Evolutionary conservation across 2,797 vertebrate species (phyloP), one percentile per base, ranked within the genome.

Genomic region (Mormyrops attenuatus): DNA sequence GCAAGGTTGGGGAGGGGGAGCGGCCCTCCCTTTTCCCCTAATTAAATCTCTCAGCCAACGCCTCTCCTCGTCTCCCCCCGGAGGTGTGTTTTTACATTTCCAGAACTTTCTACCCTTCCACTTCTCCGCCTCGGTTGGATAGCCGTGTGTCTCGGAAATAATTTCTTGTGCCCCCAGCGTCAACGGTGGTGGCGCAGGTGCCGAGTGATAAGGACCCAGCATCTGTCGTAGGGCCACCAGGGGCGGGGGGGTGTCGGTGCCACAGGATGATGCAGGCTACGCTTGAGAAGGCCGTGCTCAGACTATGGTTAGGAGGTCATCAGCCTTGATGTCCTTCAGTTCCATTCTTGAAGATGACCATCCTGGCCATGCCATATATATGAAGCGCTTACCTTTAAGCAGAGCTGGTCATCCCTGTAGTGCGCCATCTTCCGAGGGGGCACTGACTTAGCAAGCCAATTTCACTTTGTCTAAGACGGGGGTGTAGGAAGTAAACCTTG

Each of bases 1-100:
- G 22, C 11, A 30, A 30, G 22, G n/a, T 20, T 8, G 11, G 52
- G 17, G 55, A 49, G 17, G 20, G 11, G 34, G 13, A 52, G 15
- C 4, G 3, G 66, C 30, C 66, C 30, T 77, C 30, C n/a, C 47
- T 77, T 80, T 88, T 55, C 87, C 80, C 53, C 52, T 41, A 87
- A 87, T 80, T 77, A 80, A 63, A 77, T 88, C 57, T 88, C 55
- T 57, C 55, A 38, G 53, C 86, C 34, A 57, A 55, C n/a, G 53
- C 55, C 22, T 44, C 17, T 44, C 55, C 49, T 20, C 15, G 30
- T 87, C 82, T 85, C 82, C 49, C n/a, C 82, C 47, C n/a, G 44
- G 82, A 52, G 49, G 49, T 26, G 49, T 47, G 82, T 49, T 85
- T 30, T 52, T 85, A 85, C 47, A 85, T 52, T 85, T 87, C 85